A percentile compares a stretch with the other conserved stretches of the same genome.
phyloP scores from a whole-genome alignment of 2,888 invertebrate species.

The Monoplex corrugatus region DNA sequence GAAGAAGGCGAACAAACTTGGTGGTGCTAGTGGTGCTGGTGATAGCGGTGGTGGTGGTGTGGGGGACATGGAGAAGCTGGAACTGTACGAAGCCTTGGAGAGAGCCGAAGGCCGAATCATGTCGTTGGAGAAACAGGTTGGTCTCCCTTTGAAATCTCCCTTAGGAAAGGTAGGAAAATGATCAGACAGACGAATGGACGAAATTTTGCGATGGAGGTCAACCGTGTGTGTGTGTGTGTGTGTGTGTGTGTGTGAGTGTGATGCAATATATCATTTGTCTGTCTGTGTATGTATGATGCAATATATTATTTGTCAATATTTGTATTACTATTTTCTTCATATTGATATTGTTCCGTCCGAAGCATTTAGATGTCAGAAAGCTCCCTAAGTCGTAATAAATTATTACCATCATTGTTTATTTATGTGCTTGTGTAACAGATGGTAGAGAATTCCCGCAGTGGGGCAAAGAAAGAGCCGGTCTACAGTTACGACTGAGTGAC shows the following conservation, averaged over 20 bases:
- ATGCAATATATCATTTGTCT: too few species aligned
- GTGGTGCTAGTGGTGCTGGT: neutral
- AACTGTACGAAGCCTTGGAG: conserved; percentile 78
- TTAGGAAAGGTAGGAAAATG: too few species aligned
- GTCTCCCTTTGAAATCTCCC: neutral
- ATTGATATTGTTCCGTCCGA: too few species aligned
- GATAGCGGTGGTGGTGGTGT: conserved; percentile 54
- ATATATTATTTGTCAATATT: too few species aligned
- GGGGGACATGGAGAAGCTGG: conserved; percentile 76
- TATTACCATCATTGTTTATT: too few species aligned
- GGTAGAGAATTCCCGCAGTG: conserved; percentile 77
- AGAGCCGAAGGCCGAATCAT: conserved; percentile 77
- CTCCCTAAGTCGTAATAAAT: too few species aligned
- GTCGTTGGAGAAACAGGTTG: conserved; percentile 79
- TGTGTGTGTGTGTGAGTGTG: neutral
- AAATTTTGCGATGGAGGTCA: too few species aligned
- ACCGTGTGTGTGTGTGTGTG: neutral
- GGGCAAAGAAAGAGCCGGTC: conserved; percentile 79
- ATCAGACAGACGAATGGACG: too few species aligned
- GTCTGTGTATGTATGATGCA: too few species aligned
- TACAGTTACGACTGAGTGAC: conserved; percentile 74
- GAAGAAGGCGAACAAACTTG: conserved; percentile 42
- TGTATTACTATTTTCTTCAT: too few species aligned
- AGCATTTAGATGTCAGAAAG: too few species aligned
- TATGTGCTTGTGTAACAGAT: too few species aligned